A percentile compares a stretch with the other conserved stretches of the same genome.
These are phyloP conservation scores for Stegodyphus dumicola DNA, from an alignment of 1,140 invertebrate genomes.

Conservation along the genomic window DNA sequence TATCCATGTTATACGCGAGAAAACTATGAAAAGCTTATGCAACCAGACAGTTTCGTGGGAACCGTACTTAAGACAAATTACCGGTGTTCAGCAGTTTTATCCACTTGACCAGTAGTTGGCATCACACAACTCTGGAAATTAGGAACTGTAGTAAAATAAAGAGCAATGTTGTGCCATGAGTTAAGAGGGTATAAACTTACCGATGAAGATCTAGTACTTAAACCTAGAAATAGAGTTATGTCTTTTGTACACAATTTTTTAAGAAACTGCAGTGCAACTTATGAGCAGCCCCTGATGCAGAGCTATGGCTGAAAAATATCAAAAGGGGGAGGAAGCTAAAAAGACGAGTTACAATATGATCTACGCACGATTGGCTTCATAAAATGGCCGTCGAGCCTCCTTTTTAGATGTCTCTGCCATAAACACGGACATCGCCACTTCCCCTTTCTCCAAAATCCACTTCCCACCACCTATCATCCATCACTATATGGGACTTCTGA, in stretches of 20 bases:
- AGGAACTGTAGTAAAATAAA: too few species aligned
- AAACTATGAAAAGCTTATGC: too few species aligned
- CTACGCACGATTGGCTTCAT: constrained; percentile 44
- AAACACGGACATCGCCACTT: constrained; percentile 47
- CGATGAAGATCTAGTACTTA: not conserved
- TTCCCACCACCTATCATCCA: constrained; percentile 46
- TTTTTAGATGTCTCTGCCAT: constrained; percentile 51
- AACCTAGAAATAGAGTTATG: not conserved
- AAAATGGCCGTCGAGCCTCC: constrained; percentile 51
- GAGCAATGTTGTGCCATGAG: too few species aligned
- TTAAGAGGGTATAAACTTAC: too few species aligned
- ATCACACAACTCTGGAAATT: too few species aligned
- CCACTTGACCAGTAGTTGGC: too few species aligned
- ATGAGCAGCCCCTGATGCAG: not conserved
- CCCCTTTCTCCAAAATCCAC: constrained; percentile 44
- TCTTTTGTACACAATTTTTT: not conserved
- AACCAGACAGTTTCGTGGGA: too few species aligned
- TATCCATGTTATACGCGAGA: too few species aligned
- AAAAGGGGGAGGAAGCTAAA: constrained; percentile 30
- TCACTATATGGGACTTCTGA: constrained; percentile 20
- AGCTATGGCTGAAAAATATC: not conserved
- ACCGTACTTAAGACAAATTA: too few species aligned
- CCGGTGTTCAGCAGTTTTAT: too few species aligned
- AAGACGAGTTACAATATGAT: constrained; percentile 49
- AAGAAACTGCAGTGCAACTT: not conserved